Evolutionary conservation across 2,113 vertebrate species (phyloP), one percentile per base, ranked within the genome.

Genomic region (Aegithalos caudatus): DNA sequence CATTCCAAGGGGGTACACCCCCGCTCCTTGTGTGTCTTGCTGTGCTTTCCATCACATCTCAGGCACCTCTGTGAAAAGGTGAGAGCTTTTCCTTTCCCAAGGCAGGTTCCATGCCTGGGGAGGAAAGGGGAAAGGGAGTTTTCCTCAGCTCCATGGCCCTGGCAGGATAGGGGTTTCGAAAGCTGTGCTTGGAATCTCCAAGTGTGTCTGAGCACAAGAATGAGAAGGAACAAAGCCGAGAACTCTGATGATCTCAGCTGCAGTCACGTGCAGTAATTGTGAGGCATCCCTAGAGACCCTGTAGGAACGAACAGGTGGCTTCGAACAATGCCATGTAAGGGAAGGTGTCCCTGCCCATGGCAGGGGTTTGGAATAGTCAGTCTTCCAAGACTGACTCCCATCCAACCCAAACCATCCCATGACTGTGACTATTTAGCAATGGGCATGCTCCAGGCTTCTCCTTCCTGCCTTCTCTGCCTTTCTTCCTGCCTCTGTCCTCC

Each of bases 1-100:
- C 21, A 5, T 21, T 71, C n/a, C 0, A 0, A 27, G 16, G 35
- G n/a, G 38, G 14, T 70, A 28, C 40, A 62, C 1, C 4, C 12
- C 3, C 3, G 4, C 9, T 50, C 24, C 14, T 29, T 66, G 9
- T 31, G 54, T 69, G 13, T 37, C 18, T 53, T 54, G 28, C 38
- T 56, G 20, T 72, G 69, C 51, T 56, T 76, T 66, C 70, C 0
- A 0, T 50, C 35, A 18, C 29, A 27, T 61, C 35, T 81, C 0
- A 0, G 9, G 12, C 33, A 64, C 8, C 23, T 25, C 61, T 77
- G 33, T 35, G 38, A 40, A 40, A 37, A 69, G 45, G 15, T 33
- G 13, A 47, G 53, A 95, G 53, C 51, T 91, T 83, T 71, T 76
- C 12, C n/a, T 58, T 90, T 81, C 28, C 24, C 48, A 70, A 16